phyloP scores from a whole-genome alignment of 2,888 invertebrate genomes.

The Drosophila pseudotakahashii region DNA sequence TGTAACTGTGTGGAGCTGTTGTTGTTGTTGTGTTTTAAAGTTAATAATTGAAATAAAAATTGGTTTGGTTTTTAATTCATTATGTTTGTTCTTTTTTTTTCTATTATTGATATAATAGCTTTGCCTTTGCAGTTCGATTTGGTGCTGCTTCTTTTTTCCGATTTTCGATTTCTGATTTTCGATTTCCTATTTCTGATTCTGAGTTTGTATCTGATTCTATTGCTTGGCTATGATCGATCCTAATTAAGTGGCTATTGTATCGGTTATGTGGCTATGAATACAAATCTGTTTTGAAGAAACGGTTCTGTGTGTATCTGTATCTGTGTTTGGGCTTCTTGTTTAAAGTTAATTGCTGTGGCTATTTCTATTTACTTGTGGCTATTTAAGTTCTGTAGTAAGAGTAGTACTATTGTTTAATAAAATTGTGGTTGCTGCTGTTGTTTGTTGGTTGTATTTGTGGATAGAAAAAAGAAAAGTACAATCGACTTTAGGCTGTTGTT shows the following conservation, averaged over 20 bases:
- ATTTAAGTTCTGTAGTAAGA: conserved; percentile 66
- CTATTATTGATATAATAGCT: conserved; percentile 14
- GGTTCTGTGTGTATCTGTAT: conserved; percentile 25
- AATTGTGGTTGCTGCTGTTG: conserved; percentile 47
- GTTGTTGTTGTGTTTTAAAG: conserved; percentile 44
- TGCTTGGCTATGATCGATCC: conserved; percentile 62
- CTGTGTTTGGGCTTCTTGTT: conserved; percentile 39
- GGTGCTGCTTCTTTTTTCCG: conserved; percentile 62
- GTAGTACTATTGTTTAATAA: conserved; percentile 75
- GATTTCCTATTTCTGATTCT: conserved; percentile 37
- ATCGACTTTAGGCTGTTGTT: conserved; percentile 86
- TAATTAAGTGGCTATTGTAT: conserved; percentile 76
- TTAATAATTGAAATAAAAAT: conserved; percentile 78
- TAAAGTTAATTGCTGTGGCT: conserved; percentile 74
- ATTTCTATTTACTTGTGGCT: conserved; percentile 74
- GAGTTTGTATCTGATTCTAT: conserved; percentile 36
- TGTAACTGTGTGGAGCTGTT: conserved; percentile 53
- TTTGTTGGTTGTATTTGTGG: conserved; percentile 56
- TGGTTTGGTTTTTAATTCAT: conserved; percentile 49
- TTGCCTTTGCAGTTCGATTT: conserved; percentile 52
- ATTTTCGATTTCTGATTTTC: conserved; percentile 52
- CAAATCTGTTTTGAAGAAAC: conserved; percentile 60
- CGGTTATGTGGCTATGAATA: conserved; percentile 71
- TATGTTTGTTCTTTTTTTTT: neutral
- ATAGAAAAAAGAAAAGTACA: conserved; percentile 81